These are phyloP conservation scores for Anolis sagrei DNA, from an alignment of 2,113 vertebrate species.

Conservation along the genomic window DNA sequence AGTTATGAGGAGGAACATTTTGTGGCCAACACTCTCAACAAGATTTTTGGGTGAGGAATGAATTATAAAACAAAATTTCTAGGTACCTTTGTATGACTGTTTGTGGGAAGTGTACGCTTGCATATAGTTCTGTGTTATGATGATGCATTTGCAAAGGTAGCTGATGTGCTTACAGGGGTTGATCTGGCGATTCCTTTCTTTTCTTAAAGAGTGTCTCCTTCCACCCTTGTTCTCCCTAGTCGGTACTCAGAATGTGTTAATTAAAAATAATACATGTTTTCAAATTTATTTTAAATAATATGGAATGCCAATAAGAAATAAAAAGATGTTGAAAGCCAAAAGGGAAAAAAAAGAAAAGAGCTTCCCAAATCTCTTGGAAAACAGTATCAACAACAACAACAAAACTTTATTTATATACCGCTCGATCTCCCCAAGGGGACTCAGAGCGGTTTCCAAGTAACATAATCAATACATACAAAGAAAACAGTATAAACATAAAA, in stretches of 20 bases:
- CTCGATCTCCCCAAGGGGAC: too few species aligned
- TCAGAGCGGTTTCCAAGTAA: too few species aligned
- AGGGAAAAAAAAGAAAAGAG: background rate
- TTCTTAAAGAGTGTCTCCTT: background rate
- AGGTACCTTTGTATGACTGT: background rate
- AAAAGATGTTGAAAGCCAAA: background rate
- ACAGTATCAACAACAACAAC: too few species aligned
- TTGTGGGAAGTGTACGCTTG: accelerated
- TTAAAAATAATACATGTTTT: too few species aligned
- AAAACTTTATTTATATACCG: too few species aligned
- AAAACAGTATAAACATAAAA: too few species aligned
- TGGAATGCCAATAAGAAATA: background rate
- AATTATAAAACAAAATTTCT: background rate
- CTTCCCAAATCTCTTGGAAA: background rate
- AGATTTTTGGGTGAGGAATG: conserved; percentile 88
- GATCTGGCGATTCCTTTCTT: background rate
- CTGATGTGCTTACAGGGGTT: background rate
- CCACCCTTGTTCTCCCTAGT: background rate
- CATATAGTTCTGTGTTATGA: background rate
- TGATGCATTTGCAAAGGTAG: background rate
- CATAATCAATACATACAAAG: too few species aligned
- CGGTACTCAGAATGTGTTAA: background rate
- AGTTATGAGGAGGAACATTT: conserved; percentile 90
- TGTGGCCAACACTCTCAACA: conserved; percentile 86
- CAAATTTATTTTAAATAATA: too few species aligned